Base-by-base conservation (phyloP, 2,888 invertebrate species). In the Cecidostiba fungosa region DNA sequence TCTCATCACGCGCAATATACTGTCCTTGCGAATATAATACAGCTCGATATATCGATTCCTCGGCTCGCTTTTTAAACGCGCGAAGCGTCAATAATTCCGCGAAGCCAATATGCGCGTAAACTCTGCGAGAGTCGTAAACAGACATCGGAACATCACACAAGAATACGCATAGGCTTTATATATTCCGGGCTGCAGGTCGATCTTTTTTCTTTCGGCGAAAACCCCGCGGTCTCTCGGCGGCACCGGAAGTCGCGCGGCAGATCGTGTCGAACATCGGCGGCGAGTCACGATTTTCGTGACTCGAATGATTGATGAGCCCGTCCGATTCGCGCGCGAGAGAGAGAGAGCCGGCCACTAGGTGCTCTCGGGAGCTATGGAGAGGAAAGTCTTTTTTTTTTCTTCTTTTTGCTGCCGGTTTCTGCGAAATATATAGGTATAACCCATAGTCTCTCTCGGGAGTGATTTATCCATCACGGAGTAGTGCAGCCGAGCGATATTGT, bases 281-380 rank as follows among this genome's bases (percentile, higher is more conserved):
- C 78, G 36, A 87, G 86, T 86, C 87, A 87, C 86, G 84, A 79
- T 77, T 87, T 87, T 77, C 87, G 87, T 86, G 86, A 87, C 69
- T 47, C 85, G 80, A 84, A 87, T 84, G 86, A 86, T 85, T 79
- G 87, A 86, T 86, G 87, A 87, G 84, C 62, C 54, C 47, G 43
- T 29, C 16, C 81, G 54, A 73, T 73, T 6, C 59, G 16, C 50
- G 47, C 43, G 36, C 43, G 39, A 3, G 26, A 4, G 19, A 36
- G 32, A 47, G n/a, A 72, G 72, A 19, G 23, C 10, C n/a, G 12
- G 43, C 43, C 43, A 12, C 43, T 43, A 43, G 43, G 43, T 12
- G 43, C 43, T 12, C 43, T 43, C 43, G 43, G 43, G 43, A 43
- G 43, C 43, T 43, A 2, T 39, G 19, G 59, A 23, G 23, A 10